Evolutionary conservation across 2,113 vertebrate genomes (phyloP).

Genomic region (Fregetta grallaria): DNA sequence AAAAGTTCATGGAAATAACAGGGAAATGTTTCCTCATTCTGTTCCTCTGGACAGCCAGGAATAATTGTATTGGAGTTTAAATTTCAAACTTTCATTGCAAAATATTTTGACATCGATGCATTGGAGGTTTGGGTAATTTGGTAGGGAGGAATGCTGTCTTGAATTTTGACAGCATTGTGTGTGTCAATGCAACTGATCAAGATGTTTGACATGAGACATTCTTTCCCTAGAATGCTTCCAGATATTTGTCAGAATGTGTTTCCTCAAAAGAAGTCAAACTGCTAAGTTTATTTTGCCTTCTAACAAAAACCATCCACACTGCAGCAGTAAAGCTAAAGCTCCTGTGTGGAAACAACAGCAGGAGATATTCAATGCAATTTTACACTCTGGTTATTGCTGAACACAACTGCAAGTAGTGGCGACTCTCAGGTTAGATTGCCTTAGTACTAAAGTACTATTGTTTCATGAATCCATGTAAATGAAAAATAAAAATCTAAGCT

Average conservation of each 20-base stretch:
- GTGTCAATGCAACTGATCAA: constrained; percentile 30
- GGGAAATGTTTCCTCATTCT: background rate
- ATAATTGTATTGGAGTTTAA: background rate
- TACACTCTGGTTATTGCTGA: constrained; percentile 16
- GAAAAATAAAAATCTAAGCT: background rate
- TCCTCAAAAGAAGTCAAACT: constrained; percentile 52
- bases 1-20: background rate
- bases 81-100: background rate
- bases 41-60: background rate
- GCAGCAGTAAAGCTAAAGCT: constrained; percentile 26
- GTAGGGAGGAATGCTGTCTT: background rate
- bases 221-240: constrained; percentile 23
- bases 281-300: constrained; percentile 53
- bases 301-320: constrained; percentile 13
- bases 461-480: background rate
- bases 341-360: constrained; percentile 13
- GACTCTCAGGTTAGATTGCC: background rate
- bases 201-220: constrained; percentile 36
- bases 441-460: background rate
- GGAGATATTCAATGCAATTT: constrained; percentile 13
- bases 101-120: background rate
- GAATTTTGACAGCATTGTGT: constrained; percentile 11
- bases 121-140: background rate
- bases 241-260: constrained; percentile 51
- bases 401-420: background rate